Evolutionary conservation across 1,140 invertebrate species (phyloP).

Genomic region (Papilio xuthus): DNA sequence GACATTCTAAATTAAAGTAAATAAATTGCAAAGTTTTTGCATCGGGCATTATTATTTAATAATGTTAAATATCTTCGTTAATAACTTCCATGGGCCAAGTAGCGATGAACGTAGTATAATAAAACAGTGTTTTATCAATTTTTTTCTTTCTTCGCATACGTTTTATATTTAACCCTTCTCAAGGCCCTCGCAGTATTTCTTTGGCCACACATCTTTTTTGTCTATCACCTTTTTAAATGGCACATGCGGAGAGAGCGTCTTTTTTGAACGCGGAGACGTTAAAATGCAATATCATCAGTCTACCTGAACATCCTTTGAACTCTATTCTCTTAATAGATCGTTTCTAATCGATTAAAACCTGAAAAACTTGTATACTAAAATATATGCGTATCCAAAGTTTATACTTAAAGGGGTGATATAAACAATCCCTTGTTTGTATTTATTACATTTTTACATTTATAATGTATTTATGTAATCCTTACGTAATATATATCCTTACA

Average conservation of each 20-base stretch:
- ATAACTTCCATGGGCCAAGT: conserved; percentile 49
- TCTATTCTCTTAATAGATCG: conserved; percentile 72
- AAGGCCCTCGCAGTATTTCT: conserved; percentile 71
- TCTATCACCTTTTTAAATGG: conserved; percentile 76
- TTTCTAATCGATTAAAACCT: conserved; percentile 71
- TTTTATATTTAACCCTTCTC: conserved; percentile 76
- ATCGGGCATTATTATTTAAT: not conserved
- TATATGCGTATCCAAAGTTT: not conserved
- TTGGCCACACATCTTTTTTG: conserved; percentile 75
- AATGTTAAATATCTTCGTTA: not conserved
- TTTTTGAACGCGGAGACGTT: conserved; percentile 70
- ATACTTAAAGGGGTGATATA: not conserved
- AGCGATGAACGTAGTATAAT: conserved; percentile 46
- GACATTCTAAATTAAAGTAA: not conserved
- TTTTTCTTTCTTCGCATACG: conserved; percentile 72
- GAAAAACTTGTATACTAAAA: conserved; percentile 39
- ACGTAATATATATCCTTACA: too few relatives aligned
- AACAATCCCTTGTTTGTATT: not conserved
- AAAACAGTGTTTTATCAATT: conserved; percentile 66
- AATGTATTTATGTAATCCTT: not conserved
- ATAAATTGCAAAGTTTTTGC: not conserved
- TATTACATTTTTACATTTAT: not conserved
- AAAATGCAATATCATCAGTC: conserved; percentile 78
- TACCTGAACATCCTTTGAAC: conserved; percentile 72
- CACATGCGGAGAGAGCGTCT: conserved; percentile 76